Percentiles rank a stretch among this genome's conserved stretches.
Evolutionary conservation across 2,888 invertebrate species (phyloP).

Genomic region (Campoletis raptor): DNA sequence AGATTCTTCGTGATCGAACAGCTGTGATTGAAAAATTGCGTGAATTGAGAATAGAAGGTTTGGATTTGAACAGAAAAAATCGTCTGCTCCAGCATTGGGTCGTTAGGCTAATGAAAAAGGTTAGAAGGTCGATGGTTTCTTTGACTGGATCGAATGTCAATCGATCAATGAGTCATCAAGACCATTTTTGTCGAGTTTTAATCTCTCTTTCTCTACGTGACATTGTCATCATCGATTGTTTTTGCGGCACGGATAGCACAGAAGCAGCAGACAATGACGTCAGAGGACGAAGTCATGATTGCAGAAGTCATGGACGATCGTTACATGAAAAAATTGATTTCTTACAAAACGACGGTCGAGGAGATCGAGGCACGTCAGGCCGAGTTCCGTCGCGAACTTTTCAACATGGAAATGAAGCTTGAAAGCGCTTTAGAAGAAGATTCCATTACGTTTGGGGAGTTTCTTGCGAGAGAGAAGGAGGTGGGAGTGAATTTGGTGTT

Average conservation of each 20-base stretch:
- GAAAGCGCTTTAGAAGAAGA: conserved; percentile 63
- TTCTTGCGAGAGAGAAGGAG: conserved; percentile 69
- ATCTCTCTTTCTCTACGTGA: background rate
- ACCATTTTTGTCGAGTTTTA: background rate
- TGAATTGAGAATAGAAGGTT: conserved; percentile 66
- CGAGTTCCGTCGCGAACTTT: conserved; percentile 66
- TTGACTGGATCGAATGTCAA: background rate
- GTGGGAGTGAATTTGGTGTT: conserved; percentile 72
- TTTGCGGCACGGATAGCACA: conserved; percentile 39
- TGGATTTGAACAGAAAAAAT: conserved; percentile 70
- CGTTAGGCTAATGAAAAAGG: conserved; percentile 65
- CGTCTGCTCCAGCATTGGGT: conserved; percentile 72
- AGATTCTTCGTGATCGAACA: conserved; percentile 73
- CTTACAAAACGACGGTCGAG: conserved; percentile 73
- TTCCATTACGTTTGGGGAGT: conserved; percentile 55
- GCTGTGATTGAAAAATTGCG: conserved; percentile 69
- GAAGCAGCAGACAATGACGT: conserved; percentile 71
- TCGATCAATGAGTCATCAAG: background rate
- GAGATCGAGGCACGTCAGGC: conserved; percentile 61
- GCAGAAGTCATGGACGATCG: conserved; percentile 64
- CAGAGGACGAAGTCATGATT: conserved; percentile 55
- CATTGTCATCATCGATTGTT: conserved; percentile 35
- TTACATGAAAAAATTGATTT: conserved; percentile 70
- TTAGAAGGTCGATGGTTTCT: conserved; percentile 64
- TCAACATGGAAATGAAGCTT: conserved; percentile 56